Base-by-base conservation (phyloP, 2,797 vertebrate genomes). In the Eupleurogrammus muticus region DNA sequence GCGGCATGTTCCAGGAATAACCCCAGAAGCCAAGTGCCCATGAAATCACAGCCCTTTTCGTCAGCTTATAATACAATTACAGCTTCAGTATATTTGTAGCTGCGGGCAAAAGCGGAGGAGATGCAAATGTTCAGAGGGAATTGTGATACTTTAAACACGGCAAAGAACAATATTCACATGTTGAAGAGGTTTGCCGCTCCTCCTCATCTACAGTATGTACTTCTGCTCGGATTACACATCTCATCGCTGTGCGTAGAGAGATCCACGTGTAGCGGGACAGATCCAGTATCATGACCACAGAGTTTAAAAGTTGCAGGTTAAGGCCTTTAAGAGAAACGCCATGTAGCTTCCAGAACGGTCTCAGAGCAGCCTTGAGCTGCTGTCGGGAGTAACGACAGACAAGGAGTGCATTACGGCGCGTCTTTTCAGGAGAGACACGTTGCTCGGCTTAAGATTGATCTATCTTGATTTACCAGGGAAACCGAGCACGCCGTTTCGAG, bases 1-100 rank as follows among this genome's bases (percentile, higher is more conserved):
- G 73, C 71, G 19, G 54, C 17, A 0, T n/a, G 66, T 70, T 86
- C 82, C 86, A 88, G 75, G 73, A 85, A 88, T 78, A 85, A 86
- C 84, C 79, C 73, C 74, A 82, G 68, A 81, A 79, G 59, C 75
- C 78, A 80, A 81, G 78, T 62, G 61, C 50, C 81, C 66, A 82
- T 87, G 58, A 84, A 86, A 88, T 85, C 77, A 62, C 69, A 58
- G 72, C 60, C 49, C 17, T 82, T 44, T 75, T 82, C 64, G 73
- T 63, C 63, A 60, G 62, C 81, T 75, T 77, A 61, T 77, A 78
- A 65, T 59, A 64, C 60, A 80, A 79, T 75, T 62, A 76, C 63
- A 73, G 66, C 35, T 48, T 71, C 24, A 4, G 38, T 36, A 12
- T 63, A 81, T 77, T 63, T 6, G 23, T 64, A 12, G 9, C 75